phyloP scores from a whole-genome alignment of 2,113 vertebrate genomes.

The Falco punctatus region DNA sequence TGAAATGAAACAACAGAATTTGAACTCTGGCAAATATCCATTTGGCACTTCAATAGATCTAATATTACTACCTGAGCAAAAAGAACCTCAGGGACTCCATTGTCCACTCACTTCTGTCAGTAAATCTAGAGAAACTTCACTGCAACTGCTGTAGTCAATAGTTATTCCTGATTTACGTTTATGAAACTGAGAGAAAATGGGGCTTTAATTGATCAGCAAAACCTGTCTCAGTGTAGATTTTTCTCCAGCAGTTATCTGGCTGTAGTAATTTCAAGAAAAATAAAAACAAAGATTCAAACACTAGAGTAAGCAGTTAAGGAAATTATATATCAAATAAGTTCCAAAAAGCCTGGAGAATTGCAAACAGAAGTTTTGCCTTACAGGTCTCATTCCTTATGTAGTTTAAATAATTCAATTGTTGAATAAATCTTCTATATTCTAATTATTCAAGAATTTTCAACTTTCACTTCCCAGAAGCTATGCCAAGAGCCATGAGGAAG shows the following conservation, averaged over 20 bases:
- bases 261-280: conserved; percentile 69
- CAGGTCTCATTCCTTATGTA: conserved; percentile 69
- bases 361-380: conserved; percentile 69
- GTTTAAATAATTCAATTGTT: conserved; percentile 77
- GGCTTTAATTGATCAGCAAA: conserved; percentile 67
- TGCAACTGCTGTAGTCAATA: conserved; percentile 10
- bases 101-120: not conserved
- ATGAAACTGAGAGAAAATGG: conserved; percentile 14
- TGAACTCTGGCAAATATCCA: not conserved
- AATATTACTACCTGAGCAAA: conserved; percentile 55
- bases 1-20: not conserved
- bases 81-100: not conserved
- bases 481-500: conserved; percentile 35
- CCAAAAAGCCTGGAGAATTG: conserved; percentile 52
- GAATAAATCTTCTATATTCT: conserved; percentile 64
- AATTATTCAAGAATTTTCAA: conserved; percentile 64
- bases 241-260: conserved; percentile 60
- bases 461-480: conserved; percentile 45
- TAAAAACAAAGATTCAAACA: conserved; percentile 71
- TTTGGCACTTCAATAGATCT: conserved; percentile 45
- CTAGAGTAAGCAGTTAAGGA: conserved; percentile 67
- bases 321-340: conserved; percentile 74
- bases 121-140: conserved; percentile 28
- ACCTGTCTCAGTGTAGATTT: conserved; percentile 61
- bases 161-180: conserved; percentile 47